phyloP scores from a whole-genome alignment of 2,113 vertebrate genomes.

The Arizona elegans region DNA sequence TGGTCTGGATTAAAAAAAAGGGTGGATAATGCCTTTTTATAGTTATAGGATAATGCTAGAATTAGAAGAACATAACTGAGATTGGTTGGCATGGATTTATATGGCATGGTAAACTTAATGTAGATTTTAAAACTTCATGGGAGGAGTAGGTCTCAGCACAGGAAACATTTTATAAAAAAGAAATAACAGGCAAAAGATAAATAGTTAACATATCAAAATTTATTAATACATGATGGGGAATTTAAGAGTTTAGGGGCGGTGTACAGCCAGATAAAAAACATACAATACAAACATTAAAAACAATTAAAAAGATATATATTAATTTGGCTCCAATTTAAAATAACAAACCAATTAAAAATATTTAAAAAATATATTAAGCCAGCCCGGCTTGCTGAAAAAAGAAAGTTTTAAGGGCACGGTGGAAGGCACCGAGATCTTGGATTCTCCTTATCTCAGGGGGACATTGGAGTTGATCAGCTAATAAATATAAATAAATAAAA shows the following conservation, averaged over 20 bases:
- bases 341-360: no score
- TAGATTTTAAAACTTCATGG: not conserved
- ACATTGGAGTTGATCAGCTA: not conserved
- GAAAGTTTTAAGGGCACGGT: no score
- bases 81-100: not conserved
- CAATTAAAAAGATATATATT: no score
- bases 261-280: no score
- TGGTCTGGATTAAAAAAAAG: not conserved
- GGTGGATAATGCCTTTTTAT: no score
- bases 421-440: no score
- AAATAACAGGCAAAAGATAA: not conserved
- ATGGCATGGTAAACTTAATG: not conserved
- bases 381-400: no score
- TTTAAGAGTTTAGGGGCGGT: not conserved
- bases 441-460: no score
- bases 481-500: not conserved
- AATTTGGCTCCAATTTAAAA: no score
- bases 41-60: not conserved
- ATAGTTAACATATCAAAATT: not conserved
- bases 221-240: not conserved
- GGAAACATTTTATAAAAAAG: not conserved
- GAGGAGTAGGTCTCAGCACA: not conserved
- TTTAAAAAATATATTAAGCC: no score
- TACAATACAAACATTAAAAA: no score
- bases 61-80: not conserved